Evolutionary conservation across 2,113 vertebrate species (phyloP).

Genomic region (Osmerus eperlanus): DNA sequence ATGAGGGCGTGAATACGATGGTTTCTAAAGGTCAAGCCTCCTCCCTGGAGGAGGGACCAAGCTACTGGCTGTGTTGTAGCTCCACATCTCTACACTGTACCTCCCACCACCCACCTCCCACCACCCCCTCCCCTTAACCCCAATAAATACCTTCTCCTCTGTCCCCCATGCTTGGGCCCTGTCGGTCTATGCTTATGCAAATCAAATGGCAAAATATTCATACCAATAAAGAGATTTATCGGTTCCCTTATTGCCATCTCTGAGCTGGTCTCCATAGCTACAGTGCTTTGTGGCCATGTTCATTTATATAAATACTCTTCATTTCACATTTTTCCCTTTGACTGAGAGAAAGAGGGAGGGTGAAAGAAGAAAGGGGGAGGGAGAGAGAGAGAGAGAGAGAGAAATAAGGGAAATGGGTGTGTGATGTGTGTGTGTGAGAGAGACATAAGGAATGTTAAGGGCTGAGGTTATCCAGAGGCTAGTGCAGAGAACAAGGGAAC

Average conservation of each 20-base stretch:
- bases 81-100: too few relatives aligned
- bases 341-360: background rate
- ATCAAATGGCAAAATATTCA: background rate
- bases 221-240: background rate
- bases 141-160: background rate
- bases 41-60: too few relatives aligned
- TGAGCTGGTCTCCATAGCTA: background rate
- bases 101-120: too few relatives aligned
- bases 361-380: constrained; percentile 6
- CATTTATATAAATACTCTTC: background rate
- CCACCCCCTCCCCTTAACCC: too few relatives aligned
- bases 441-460: too few relatives aligned
- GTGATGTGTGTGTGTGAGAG: too few relatives aligned
- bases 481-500: background rate
- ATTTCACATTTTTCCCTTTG: background rate
- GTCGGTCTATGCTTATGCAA: background rate
- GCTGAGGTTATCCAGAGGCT: too few relatives aligned
- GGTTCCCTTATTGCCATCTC: constrained; percentile 10
- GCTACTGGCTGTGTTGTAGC: too few relatives aligned
- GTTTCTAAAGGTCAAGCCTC: too few relatives aligned
- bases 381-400: background rate
- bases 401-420: background rate
- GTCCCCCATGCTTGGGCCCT: background rate
- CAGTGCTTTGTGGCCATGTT: background rate
- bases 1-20: too few relatives aligned